Evolutionary conservation across 2,797 vertebrate species (phyloP).

Genomic region (Liparis tanakae): DNA sequence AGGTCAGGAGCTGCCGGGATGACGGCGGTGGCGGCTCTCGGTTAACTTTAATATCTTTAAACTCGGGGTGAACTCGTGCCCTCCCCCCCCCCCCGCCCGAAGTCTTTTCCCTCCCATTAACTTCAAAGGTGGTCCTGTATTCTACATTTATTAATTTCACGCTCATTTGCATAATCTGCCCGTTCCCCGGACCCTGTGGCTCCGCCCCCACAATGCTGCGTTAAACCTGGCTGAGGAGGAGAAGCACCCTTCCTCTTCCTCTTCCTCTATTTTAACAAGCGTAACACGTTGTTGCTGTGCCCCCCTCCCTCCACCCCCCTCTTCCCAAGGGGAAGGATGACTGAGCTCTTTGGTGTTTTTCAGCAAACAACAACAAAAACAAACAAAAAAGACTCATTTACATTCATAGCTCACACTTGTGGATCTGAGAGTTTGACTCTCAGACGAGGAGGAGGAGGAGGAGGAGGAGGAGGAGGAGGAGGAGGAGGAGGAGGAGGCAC

Average conservation of each 20-base stretch:
- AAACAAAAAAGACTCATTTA: constrained; percentile 22
- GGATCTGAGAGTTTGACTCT: constrained; percentile 27
- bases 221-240: constrained; percentile 2
- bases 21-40: neutral
- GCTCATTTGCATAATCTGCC: constrained; percentile 55
- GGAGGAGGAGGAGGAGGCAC: too few species aligned
- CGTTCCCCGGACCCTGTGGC: neutral
- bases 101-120: constrained; percentile 4
- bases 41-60: neutral
- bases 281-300: neutral
- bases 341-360: constrained; percentile 18
- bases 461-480: too few species aligned
- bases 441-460: too few species aligned
- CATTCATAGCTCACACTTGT: constrained; percentile 29
- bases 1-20: constrained; percentile 4
- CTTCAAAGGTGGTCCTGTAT: constrained; percentile 37
- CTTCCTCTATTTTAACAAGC: constrained; percentile 26
- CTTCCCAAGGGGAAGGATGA: neutral
- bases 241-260: neutral
- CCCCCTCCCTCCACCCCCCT: too few species aligned
- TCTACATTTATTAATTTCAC: constrained; percentile 32
- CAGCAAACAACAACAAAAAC: constrained; percentile 1
- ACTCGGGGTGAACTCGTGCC: too few species aligned
- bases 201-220: neutral
- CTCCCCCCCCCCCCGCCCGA: neutral